Conservation (phyloP, 1,140 invertebrate species). For the Nasonia vitripennis region DNA sequence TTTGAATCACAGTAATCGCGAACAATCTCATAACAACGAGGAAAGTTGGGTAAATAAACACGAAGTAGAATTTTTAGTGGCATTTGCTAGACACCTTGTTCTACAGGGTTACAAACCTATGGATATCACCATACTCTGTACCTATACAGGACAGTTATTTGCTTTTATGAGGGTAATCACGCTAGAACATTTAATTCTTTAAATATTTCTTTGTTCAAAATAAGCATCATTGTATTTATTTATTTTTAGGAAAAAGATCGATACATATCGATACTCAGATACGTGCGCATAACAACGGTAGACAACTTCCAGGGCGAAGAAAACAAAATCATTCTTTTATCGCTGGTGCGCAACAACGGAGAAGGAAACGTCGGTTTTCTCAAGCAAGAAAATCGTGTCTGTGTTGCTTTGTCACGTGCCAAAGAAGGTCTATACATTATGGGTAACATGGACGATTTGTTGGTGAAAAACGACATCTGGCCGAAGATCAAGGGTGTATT, state of each 20-base stretch:
- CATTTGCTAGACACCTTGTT: conserved; percentile 21
- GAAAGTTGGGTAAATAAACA: conserved; percentile 22
- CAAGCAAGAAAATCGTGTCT: conserved; percentile 82
- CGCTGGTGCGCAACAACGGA: conserved; percentile 85
- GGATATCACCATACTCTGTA: conserved; percentile 30
- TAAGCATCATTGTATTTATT: neutral
- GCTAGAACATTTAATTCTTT: too few species aligned
- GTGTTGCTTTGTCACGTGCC: conserved; percentile 82
- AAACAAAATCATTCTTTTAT: conserved; percentile 88
- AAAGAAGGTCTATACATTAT: conserved; percentile 83
- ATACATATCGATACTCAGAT: conserved; percentile 54
- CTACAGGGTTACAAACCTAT: neutral
- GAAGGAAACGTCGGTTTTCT: conserved; percentile 86
- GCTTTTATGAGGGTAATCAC: neutral
- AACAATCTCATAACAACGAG: neutral
- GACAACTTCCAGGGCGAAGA: conserved; percentile 93
- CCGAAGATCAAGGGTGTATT: conserved; percentile 73
- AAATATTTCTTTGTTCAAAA: too few species aligned
- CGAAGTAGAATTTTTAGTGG: conserved; percentile 10
- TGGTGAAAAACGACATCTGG: conserved; percentile 75
- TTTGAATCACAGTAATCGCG: neutral
- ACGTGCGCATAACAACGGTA: conserved; percentile 81
- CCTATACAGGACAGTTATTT: neutral
- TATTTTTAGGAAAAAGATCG: neutral
- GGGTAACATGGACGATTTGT: conserved; percentile 81